A percentile compares a stretch with the other conserved stretches of the same genome.
Conservation (phyloP, 2,113 vertebrate species). For the Muntiacus muntjak region DNA sequence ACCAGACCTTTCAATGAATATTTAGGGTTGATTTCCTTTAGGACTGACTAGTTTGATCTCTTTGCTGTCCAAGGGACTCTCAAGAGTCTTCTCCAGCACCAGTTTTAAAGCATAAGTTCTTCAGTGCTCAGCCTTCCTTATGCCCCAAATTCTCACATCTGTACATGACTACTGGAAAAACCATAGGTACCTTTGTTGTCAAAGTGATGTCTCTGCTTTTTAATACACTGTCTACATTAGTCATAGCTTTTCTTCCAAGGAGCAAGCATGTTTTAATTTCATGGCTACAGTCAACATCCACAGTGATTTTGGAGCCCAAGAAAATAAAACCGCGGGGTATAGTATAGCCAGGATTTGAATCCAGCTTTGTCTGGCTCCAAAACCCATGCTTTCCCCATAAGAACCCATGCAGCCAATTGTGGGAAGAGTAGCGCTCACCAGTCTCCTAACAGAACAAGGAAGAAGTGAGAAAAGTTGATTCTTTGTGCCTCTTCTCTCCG, state of each 20-base stretch:
- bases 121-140: not conserved
- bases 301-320: not conserved
- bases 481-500: not conserved
- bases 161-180: not conserved
- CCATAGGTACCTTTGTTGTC: not conserved
- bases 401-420: not conserved
- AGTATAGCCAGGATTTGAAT: not conserved
- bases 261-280: not conserved
- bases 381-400: not conserved
- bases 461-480: not conserved
- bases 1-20: not conserved
- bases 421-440: not conserved
- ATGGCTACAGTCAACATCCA: not conserved
- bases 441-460: not conserved
- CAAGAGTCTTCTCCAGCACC: not conserved
- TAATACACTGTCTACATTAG: not conserved
- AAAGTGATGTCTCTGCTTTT: not conserved
- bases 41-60: not conserved
- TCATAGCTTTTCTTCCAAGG: not conserved
- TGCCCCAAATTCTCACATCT: not conserved
- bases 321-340: not conserved
- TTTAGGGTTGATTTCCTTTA: not conserved
- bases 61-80: not conserved
- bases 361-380: not conserved
- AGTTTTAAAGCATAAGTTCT: not conserved